These are phyloP conservation scores for Drosophila carrolli DNA, from an alignment of 1,140 invertebrate species.

Conservation along the genomic window DNA sequence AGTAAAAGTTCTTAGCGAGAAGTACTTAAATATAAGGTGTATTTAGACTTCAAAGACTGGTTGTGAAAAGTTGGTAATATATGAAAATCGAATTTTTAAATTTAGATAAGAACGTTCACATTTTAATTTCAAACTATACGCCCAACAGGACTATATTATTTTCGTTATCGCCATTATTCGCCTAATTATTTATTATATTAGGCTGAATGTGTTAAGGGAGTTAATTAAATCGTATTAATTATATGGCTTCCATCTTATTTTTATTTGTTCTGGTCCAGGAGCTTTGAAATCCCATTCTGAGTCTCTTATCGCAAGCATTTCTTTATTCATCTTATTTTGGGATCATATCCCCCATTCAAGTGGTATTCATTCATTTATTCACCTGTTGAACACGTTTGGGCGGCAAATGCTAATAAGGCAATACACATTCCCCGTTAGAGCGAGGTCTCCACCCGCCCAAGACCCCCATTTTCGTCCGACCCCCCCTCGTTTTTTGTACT, in stretches of 20 bases:
- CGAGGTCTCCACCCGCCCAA: background rate
- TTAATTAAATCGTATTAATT: background rate
- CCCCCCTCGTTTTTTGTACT: background rate
- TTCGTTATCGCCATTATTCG: too few species aligned
- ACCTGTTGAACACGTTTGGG: constrained; percentile 38
- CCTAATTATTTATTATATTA: too few species aligned
- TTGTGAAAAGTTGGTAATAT: background rate
- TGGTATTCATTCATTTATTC: constrained; percentile 30
- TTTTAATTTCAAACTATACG: too few species aligned
- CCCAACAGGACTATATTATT: too few species aligned
- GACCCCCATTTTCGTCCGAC: background rate
- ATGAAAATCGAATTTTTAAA: too few species aligned
- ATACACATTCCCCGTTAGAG: constrained; percentile 29
- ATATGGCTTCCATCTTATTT: background rate
- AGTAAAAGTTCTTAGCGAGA: background rate
- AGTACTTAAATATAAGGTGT: background rate
- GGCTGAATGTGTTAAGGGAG: too few species aligned
- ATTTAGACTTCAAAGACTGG: background rate
- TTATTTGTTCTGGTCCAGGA: background rate
- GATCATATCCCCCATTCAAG: constrained; percentile 6
- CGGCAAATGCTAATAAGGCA: constrained; percentile 38
- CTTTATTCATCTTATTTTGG: background rate
- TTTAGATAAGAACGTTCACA: too few species aligned
- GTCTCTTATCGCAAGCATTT: background rate
- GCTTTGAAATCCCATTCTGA: background rate